Evolutionary conservation across 2,888 invertebrate genomes (phyloP).

Genomic region (Drosophila atripex): DNA sequence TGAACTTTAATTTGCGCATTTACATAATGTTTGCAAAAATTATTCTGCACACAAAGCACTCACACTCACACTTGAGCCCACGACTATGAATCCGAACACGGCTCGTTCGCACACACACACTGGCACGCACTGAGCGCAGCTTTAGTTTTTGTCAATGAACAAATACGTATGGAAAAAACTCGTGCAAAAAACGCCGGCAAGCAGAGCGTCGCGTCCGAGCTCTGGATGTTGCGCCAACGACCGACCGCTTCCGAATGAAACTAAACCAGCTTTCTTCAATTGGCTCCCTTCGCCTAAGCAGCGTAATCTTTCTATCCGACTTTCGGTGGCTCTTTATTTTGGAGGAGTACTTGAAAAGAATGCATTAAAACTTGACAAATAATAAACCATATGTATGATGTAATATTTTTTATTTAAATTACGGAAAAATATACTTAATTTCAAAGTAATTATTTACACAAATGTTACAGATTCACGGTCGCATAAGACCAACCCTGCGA

Average conservation of each 20-base stretch:
- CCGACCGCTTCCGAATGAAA: conserved; percentile 59
- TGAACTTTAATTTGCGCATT: conserved; percentile 60
- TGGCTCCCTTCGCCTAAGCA: conserved; percentile 6
- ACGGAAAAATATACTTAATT: too few species aligned
- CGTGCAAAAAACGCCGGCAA: conserved; percentile 68
- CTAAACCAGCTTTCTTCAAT: conserved; percentile 27
- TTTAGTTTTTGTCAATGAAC: conserved; percentile 79
- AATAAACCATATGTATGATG: neutral
- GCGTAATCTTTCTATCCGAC: neutral
- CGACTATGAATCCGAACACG: conserved; percentile 38
- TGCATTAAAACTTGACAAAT: too few species aligned
- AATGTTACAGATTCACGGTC: too few species aligned
- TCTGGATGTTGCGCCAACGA: conserved; percentile 43
- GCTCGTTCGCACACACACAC: conserved; percentile 41
- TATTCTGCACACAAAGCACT: conserved; percentile 67
- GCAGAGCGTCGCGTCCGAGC: conserved; percentile 33
- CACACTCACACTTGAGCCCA: conserved; percentile 32
- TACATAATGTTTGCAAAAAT: conserved; percentile 62
- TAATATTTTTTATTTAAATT: too few species aligned
- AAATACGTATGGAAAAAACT: conserved; percentile 78
- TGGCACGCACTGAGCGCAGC: conserved; percentile 53
- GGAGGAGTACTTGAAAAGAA: neutral
- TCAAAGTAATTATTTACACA: too few species aligned
- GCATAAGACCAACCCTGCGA: too few species aligned
- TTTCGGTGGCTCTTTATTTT: neutral